Evolutionary conservation across 2,797 vertebrate genomes (phyloP).

Genomic region (Hybognathus amarus): DNA sequence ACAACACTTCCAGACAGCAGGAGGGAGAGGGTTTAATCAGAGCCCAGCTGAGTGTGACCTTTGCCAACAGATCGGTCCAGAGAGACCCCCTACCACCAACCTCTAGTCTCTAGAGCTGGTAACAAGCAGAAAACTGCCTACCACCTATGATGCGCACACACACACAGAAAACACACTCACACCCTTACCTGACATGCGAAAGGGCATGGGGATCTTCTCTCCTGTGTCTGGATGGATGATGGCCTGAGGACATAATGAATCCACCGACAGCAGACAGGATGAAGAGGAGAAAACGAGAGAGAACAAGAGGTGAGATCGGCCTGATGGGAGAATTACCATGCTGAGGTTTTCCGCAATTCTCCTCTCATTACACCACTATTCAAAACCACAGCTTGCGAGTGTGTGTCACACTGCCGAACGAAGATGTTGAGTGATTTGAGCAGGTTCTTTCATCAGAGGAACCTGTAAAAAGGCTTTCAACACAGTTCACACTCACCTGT

Average conservation of each 20-base stretch:
- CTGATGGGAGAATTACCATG: conserved; percentile 26
- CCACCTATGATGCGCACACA: conserved; percentile 37
- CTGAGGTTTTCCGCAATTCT: conserved; percentile 29
- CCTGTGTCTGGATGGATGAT: conserved; percentile 93
- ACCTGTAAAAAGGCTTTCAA: conserved; percentile 13
- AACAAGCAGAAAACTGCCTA: conserved; percentile 67
- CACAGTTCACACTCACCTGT: conserved; percentile 80
- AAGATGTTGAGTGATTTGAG: conserved; percentile 6
- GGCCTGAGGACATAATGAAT: conserved; percentile 77
- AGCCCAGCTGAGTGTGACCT: conserved; percentile 80
- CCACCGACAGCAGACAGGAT: conserved; percentile 41
- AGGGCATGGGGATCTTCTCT: conserved; percentile 96
- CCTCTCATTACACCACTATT: conserved; percentile 36
- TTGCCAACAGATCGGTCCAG: conserved; percentile 69
- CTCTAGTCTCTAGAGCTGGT: conserved; percentile 68
- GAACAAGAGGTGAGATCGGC: conserved; percentile 10
- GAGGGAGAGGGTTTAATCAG: conserved; percentile 78
- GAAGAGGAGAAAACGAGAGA: conserved; percentile 54
- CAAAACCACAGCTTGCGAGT: conserved; percentile 22
- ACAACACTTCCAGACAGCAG: conserved; percentile 64
- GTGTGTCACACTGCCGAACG: neutral
- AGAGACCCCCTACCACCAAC: conserved; percentile 67
- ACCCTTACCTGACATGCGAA: conserved; percentile 93
- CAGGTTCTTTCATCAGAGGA: conserved; percentile 2
- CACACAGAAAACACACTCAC: conserved; percentile 46